Conservation (phyloP, 37 sponge, comb jelly and placozoan species). For the Chondrosia reniformis region DNA sequence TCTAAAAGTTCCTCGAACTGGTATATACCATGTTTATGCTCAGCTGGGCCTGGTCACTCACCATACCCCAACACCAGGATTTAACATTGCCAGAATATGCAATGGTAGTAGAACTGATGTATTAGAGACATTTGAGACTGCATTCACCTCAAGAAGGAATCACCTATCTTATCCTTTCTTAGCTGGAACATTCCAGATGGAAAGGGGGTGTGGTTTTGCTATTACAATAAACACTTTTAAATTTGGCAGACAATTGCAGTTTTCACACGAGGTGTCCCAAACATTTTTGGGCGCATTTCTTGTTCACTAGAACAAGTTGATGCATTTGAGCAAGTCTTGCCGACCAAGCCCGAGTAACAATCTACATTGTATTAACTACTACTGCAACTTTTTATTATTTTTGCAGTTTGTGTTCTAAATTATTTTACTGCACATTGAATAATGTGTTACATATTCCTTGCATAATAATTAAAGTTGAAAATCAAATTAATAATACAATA, state of each 20-base stretch:
- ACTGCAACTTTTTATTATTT: too few relatives aligned
- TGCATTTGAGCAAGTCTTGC: background rate
- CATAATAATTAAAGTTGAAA: too few relatives aligned
- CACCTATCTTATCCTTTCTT: background rate
- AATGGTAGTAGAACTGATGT: too few relatives aligned
- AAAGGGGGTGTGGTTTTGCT: background rate
- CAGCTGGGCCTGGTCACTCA: background rate
- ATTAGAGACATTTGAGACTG: background rate
- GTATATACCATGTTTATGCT: background rate
- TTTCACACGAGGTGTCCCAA: background rate
- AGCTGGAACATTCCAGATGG: constrained; percentile 12
- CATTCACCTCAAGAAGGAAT: too few relatives aligned
- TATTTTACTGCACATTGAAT: too few relatives aligned
- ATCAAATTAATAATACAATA: too few relatives aligned
- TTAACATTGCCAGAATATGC: background rate
- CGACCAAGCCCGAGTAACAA: background rate
- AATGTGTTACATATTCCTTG: too few relatives aligned
- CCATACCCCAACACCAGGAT: background rate
- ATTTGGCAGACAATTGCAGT: background rate
- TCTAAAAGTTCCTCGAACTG: background rate
- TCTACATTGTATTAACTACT: too few relatives aligned
- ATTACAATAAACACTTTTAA: background rate
- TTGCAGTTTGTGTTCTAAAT: too few relatives aligned
- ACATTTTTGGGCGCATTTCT: constrained; percentile 7
- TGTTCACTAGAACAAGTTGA: background rate